Evolutionary conservation across 2,797 vertebrate genomes (phyloP).

Genomic region (Rhincodon typus): DNA sequence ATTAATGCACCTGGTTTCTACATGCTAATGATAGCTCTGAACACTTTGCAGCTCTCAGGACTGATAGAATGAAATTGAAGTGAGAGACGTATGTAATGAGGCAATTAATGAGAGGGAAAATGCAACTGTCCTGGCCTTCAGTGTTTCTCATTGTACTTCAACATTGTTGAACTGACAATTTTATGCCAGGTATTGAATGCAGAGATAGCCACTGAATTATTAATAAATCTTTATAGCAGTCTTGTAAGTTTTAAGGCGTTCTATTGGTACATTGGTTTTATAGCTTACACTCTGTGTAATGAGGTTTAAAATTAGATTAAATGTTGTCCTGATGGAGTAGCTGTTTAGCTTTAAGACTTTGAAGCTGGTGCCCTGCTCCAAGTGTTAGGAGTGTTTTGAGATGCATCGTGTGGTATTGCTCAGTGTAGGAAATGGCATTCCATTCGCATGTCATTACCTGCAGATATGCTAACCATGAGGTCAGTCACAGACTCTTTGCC

Average conservation of each 20-base stretch:
- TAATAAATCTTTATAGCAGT: background rate
- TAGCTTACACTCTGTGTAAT: constrained; percentile 3
- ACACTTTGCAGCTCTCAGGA: background rate
- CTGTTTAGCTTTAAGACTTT: background rate
- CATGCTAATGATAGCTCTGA: background rate
- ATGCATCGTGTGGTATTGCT: background rate
- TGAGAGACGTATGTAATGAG: background rate
- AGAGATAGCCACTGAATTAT: background rate
- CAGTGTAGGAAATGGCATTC: background rate
- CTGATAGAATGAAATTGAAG: background rate
- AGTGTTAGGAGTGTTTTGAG: background rate
- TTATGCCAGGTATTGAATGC: background rate
- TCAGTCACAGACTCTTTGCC: too few relatives aligned
- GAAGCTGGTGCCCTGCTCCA: background rate
- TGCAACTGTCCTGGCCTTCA: background rate
- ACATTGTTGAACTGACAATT: background rate
- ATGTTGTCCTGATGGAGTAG: background rate
- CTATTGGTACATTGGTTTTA: background rate
- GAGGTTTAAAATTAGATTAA: constrained; percentile 6
- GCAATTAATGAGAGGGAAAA: too few relatives aligned
- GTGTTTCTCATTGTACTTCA: background rate
- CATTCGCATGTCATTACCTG: background rate
- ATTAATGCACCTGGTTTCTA: background rate
- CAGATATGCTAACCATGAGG: too few relatives aligned
- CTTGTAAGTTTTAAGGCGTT: background rate